Base-by-base conservation (phyloP, 2,888 invertebrate genomes). In the Drosophila merina region DNA sequence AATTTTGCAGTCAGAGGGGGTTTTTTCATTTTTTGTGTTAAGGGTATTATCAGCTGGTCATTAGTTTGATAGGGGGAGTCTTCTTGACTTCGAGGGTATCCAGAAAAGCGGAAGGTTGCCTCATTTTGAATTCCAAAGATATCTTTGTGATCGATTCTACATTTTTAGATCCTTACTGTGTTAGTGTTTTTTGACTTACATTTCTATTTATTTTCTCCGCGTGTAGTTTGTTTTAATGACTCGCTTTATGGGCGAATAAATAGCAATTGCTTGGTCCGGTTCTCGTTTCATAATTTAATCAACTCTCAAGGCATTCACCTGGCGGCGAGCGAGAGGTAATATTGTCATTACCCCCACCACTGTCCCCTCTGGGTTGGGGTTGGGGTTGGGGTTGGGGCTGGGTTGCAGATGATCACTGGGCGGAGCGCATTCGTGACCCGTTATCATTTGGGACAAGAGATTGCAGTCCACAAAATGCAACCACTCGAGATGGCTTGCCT, bases 321-420 rank as follows among this genome's bases (percentile, higher is more conserved):
- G 76, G 56, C 57, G 50, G 49, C 30, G 10, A 31, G 33, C 12
- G 20, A 48, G 40, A 28, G 45, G 74, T 76, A 81, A 80, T 80
- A 85, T 78, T 80, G 76, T 85, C 82, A 84, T 81, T 79, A 79
- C 50, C 51, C 64, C 30, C 10, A 36, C 2, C 7, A 36, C n/a
- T 0, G 4, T n/a, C 10, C 5, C n/a, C 7, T 3, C 2, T 33
- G 3, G 10, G 26, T 7, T 40, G n/a, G 7, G 40, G 6, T 9
- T n/a, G n/a, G 7, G 40, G 6, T 9, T n/a, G 14, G 3, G 10
- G 26, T 4, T 40, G n/a, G 7, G 40, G 6, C n/a, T n/a, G 38
- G 30, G 14, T 25, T 10, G 26, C 8, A 12, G 47, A 40, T 48
- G 60, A 57, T 44, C 40, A 12, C 25, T 5, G 10, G 30, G n/a